Base-by-base conservation (phyloP, 2,888 invertebrate species). In the Balanococcus diminutus region DNA sequence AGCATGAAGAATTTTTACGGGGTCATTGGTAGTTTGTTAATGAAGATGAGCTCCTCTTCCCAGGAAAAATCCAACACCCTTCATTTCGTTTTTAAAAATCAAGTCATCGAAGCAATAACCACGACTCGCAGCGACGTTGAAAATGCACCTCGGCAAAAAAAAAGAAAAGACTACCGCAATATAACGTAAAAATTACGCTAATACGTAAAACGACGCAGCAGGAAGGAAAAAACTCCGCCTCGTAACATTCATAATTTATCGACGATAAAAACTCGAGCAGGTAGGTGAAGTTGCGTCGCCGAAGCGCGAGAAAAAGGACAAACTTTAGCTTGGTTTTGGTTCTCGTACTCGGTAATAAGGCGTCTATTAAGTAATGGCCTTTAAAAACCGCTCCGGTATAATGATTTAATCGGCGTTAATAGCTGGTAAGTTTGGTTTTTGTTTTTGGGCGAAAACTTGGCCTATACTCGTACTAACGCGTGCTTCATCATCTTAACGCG, bases 321-420 rank as follows among this genome's bases (percentile, higher is more conserved):
- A n/a, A n/a, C n/a, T n/a, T n/a, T n/a, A n/a, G n/a, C n/a, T n/a
- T n/a, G n/a, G n/a, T n/a, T n/a, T n/a, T n/a, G n/a, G n/a, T n/a
- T n/a, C n/a, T n/a, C n/a, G n/a, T n/a, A 8, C 56, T 72, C 72
- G 72, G 22, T 25, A 25, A 25, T 28, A 14, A 16, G n/a, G 14
- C 72, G 72, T n/a, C 19, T 36, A 36, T 36, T 28, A 36, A n/a
- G 75, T 79, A 79, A 79, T 79, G 32, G 36, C 75, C 75, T 79
- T 36, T 32, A 19, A 79, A 79, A 16, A 36, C 22, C n/a, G 28
- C 36, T 32, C 31, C 32, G 19, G 75, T 36, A 28, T 75, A 75
- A 75, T 79, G 75, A 79, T 79, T 79, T 79, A 79, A 79, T 79
- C 75, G 75, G 75, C 36, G 36, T 19, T 36, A 79, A 79, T 79